Percentiles rank a stretch among this genome's conserved stretches.
These are phyloP conservation scores for Amblyopsis rosae DNA, from an alignment of 2,113 vertebrate genomes.

Conservation along the genomic window DNA sequence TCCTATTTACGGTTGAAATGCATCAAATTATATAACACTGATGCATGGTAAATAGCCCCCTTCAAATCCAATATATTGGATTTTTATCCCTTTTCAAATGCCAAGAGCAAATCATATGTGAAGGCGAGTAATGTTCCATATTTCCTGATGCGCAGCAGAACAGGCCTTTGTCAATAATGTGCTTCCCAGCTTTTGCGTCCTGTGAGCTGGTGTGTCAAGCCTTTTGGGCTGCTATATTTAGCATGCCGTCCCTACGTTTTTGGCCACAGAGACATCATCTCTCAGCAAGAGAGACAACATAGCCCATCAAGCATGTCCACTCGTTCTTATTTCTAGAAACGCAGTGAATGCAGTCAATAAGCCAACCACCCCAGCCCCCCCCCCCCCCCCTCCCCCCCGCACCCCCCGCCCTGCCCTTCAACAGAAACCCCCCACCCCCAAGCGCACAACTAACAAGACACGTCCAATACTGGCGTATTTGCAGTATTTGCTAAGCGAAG, in stretches of 20 bases:
- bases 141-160: slow-evolving; percentile 65
- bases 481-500: slow-evolving; percentile 50
- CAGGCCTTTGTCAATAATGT: slow-evolving; percentile 62
- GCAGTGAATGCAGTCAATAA: neutral
- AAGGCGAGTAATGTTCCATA: slow-evolving; percentile 64
- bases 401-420: neutral
- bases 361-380: neutral
- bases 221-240: slow-evolving; percentile 68
- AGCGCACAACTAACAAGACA: neutral
- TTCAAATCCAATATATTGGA: slow-evolving; percentile 65
- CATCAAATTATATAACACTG: slow-evolving; percentile 57
- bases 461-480: slow-evolving; percentile 26
- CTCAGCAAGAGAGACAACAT: slow-evolving; percentile 29
- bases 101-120: slow-evolving; percentile 64
- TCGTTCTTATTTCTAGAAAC: slow-evolving; percentile 9
- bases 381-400: no score
- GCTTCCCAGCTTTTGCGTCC: slow-evolving; percentile 51
- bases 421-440: no score
- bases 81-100: slow-evolving; percentile 62
- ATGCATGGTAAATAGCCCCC: slow-evolving; percentile 59
- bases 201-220: slow-evolving; percentile 57
- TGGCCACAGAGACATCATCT: slow-evolving; percentile 42
- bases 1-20: slow-evolving; percentile 38
- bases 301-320: slow-evolving; percentile 6
- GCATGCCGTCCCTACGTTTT: slow-evolving; percentile 38